Base-by-base conservation (phyloP, 2,888 invertebrate genomes). In the Rhyacophila evoluta region DNA sequence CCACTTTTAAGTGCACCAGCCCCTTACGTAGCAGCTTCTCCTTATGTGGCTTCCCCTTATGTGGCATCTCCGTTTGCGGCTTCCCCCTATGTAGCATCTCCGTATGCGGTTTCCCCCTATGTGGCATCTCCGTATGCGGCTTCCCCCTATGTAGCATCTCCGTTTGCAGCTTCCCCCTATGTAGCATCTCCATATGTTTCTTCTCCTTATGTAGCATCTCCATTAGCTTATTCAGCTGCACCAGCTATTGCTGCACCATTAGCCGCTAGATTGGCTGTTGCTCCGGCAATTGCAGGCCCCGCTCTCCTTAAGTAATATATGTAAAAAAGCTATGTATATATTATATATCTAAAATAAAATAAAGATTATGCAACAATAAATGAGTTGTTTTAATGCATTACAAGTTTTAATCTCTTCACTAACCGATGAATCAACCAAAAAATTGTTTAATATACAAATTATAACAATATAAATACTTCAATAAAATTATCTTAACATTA, bases 11-110 rank as follows among this genome's bases (percentile, higher is more conserved):
- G 55, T 25, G 25, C 74, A 10, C 83, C 89, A 0, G 88, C 86
- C 68, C 86, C 88, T 27, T 81, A 86, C n/a, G 83, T 89, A 19
- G 88, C 90, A 74, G 77, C 79, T 38, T 33, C 75, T 5, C 36
- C 78, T 71, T 83, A 84, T 69, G 85, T 81, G 19, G 84, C 86
- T 3, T 81, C 83, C 68, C 41, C 82, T 81, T 81, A 79, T 71
- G 76, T 79, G 5, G 77, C 82, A 19, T 83, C 84, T 2, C 83
- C 80, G 25, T 75, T 74, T 29, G 37, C 77, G 68, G 77, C 78
- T 27, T 11, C 78, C 6, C 83, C 86, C n/a, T 79, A 73, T 37
- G 78, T 76, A 19, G 88, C 90, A 74, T 74, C 81, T 10, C 37
- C 74, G 41, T 72, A 75, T 29, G 37, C 77, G 68, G 77, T 75